Base-by-base conservation (phyloP, 2,888 invertebrate genomes). In the Xanthorhoe spadicearia region DNA sequence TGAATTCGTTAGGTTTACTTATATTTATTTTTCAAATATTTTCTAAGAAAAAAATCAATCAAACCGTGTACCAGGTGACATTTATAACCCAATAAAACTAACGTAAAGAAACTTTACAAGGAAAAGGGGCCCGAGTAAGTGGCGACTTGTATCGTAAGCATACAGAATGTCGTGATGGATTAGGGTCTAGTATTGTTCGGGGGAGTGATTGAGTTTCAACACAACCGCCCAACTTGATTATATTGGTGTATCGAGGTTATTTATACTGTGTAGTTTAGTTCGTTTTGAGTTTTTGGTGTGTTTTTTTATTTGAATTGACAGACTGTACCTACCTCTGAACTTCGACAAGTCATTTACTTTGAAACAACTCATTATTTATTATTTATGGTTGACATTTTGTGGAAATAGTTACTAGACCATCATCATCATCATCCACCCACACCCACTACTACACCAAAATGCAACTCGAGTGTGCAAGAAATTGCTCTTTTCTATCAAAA, bases 151-250 rank as follows among this genome's bases (percentile, higher is more conserved):
- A 48, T 17, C 48, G 48, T 48, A 48, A 48, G 48, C 38, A 43
- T 17, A 48, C 17, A 54, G 28, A 49, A 32, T 32, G 32, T 32
- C 48, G 48, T 57, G 57, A 57, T 57, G 19, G 57, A 57, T 57
- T 48, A 48, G 10, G 57, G 57, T 51, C 43, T 15, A 10, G 51
- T 43, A 43, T 52, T 52, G 38, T 23, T 19, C 18, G 38, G 8
- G 51, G 38, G 50, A 50, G 38, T 50, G 58, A 38, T 58, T 28
- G 48, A 48, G 48, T 48, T 15, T 6, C 48, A 48, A 48, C 48
- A 17, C 17, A 48, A 43, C 43, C n/a, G 17, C 48, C 48, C 17
- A 48, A 48, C 48, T 17, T 48, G 17, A 48, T 48, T 48, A 17
- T 48, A 48, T 46, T 10, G 15, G 15, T 10, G 43, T 32, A 38